A percentile compares a stretch with the other conserved stretches of the same genome.
Evolutionary conservation across 2,888 invertebrate genomes (phyloP).

Genomic region (Serrognathus titanus): DNA sequence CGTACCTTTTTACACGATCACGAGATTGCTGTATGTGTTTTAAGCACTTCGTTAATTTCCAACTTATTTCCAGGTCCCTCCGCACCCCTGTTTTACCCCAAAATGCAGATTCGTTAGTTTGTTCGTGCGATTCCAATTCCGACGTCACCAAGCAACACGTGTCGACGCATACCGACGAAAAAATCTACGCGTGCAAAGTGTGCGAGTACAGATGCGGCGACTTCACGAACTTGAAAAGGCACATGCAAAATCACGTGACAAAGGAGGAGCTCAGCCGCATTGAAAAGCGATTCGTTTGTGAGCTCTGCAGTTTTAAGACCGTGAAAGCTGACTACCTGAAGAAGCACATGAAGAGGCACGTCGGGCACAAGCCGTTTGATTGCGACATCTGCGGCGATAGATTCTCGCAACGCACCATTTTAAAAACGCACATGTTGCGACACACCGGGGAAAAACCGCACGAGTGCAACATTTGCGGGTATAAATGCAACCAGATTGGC

Average conservation of each 20-base stretch:
- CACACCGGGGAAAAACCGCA: conserved; percentile 54
- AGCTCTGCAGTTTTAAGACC: background rate
- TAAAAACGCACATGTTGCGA: conserved; percentile 52
- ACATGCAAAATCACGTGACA: no score
- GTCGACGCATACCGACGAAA: background rate
- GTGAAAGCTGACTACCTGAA: no score
- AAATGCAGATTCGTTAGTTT: no score
- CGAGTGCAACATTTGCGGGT: conserved; percentile 38
- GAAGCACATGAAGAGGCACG: background rate
- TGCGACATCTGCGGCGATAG: conserved; percentile 57
- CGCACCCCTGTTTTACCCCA: no score
- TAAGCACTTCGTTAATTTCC: no score
- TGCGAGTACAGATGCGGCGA: background rate
- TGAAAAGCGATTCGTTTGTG: background rate
- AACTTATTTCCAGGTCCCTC: no score
- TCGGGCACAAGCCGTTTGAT: conserved; percentile 26
- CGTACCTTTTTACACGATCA: no score
- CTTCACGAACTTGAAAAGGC: background rate
- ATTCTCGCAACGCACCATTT: conserved; percentile 47
- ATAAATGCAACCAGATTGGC: conserved; percentile 57
- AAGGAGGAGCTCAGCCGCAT: no score
- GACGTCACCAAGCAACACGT: background rate
- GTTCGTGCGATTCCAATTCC: no score
- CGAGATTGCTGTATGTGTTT: no score
- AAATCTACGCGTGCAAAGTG: background rate